Conservation (phyloP, 2,113 vertebrate genomes). For the Plotosus lineatus region DNA sequence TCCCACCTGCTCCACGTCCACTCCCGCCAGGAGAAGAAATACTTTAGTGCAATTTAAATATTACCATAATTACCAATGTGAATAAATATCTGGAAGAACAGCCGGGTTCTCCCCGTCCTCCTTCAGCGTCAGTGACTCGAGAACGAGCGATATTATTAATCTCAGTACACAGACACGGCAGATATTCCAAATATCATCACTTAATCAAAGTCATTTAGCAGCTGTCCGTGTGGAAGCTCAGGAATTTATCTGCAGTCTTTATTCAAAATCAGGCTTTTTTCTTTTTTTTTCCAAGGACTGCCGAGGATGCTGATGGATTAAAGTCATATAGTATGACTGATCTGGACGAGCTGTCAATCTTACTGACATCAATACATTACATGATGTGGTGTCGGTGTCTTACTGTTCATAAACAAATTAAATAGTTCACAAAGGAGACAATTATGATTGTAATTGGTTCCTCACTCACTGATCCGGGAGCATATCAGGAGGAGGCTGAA, state of each 20-base stretch:
- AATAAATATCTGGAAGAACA: slow-evolving; percentile 24
- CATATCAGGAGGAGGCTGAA: not conserved
- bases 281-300: not conserved
- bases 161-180: slow-evolving; percentile 14
- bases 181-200: not conserved
- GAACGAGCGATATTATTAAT: slow-evolving; percentile 26
- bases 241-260: not conserved
- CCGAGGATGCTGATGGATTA: not conserved
- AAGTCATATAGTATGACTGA: not conserved
- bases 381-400: not conserved
- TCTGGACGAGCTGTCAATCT: not conserved
- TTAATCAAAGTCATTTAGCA: not conserved
- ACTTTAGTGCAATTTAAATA: not conserved
- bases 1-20: not conserved
- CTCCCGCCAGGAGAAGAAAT: not conserved
- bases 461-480: not conserved
- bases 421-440: not conserved
- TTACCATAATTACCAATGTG: slow-evolving; percentile 8
- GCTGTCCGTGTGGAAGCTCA: not conserved
- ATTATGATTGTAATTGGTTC: not conserved
- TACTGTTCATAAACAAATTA: not conserved
- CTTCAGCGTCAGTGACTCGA: not conserved
- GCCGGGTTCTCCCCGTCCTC: slow-evolving; percentile 14
- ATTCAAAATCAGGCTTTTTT: not conserved
- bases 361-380: not conserved